These are phyloP conservation scores for Stenodera caucasica DNA, from an alignment of 2,888 invertebrate genomes.

Conservation along the genomic window DNA sequence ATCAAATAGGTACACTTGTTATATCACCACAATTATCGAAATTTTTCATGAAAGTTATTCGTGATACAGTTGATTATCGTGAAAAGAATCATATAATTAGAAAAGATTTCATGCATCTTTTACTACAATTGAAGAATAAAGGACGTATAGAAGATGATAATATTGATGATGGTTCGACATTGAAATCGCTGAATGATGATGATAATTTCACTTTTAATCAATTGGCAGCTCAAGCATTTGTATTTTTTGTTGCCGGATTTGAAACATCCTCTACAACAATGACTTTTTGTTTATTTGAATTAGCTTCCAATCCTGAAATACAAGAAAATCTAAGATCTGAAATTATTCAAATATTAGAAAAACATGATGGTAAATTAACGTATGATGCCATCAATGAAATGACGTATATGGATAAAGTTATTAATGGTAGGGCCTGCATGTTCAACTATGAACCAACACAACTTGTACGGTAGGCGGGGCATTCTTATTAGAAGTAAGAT, in stretches of 20 bases:
- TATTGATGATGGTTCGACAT: neutral
- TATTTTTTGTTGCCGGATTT: conserved; percentile 33
- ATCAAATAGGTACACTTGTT: conserved; percentile 5
- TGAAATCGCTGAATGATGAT: conserved; percentile 15
- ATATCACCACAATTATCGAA: conserved; percentile 16
- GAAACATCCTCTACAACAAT: conserved; percentile 32
- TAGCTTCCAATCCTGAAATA: conserved; percentile 26
- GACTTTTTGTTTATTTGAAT: conserved; percentile 29
- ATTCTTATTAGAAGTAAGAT: no score
- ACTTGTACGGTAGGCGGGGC: no score
- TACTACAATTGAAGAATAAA: conserved; percentile 52
- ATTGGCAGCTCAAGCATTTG: conserved; percentile 32
- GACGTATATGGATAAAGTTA: conserved; percentile 51
- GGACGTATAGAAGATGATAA: conserved; percentile 35
- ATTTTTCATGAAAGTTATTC: conserved; percentile 42
- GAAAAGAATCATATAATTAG: conserved; percentile 34
- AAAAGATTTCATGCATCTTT: conserved; percentile 58
- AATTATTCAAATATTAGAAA: conserved; percentile 18
- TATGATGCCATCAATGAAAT: conserved; percentile 27
- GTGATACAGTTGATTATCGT: conserved; percentile 51
- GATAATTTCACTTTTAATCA: conserved; percentile 24
- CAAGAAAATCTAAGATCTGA: conserved; percentile 25
- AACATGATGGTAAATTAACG: conserved; percentile 19
- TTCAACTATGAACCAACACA: neutral
- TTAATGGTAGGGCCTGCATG: conserved; percentile 38